Conservation (phyloP, 2,113 vertebrate genomes). For the Otolemur garnettii region DNA sequence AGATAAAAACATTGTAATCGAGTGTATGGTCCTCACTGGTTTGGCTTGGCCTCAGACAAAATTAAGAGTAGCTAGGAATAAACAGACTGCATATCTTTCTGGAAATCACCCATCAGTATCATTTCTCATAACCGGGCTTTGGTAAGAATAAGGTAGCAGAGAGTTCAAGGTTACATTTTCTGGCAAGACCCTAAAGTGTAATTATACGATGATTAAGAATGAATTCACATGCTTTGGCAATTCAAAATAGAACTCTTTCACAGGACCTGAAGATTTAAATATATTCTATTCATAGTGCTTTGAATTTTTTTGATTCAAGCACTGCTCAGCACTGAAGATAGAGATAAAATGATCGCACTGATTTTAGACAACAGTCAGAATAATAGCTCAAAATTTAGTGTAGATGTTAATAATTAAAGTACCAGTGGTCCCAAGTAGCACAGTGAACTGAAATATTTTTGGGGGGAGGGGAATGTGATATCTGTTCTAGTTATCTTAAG, state of each 20-base stretch:
- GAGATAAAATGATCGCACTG: not conserved
- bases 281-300: not conserved
- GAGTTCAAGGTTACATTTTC: slow-evolving; percentile 29
- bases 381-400: not conserved
- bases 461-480: not conserved
- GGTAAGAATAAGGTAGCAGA: not conserved
- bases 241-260: slow-evolving; percentile 9
- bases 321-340: not conserved
- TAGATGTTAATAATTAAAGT: not conserved
- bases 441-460: not conserved
- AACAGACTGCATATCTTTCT: not conserved
- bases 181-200: not conserved
- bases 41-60: not conserved
- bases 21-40: not conserved
- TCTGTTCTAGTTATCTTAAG: not conserved
- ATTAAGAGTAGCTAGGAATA: not conserved
- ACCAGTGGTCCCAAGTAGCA: not conserved
- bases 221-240: not conserved
- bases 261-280: not conserved
- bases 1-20: not conserved
- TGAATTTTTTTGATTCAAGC: not conserved
- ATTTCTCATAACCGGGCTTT: not conserved
- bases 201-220: not conserved
- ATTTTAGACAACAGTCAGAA: not conserved
- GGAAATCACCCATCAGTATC: slow-evolving; percentile 6